Conservation (phyloP, 2,797 vertebrate species). For the Paratrypauchen microcephalus region DNA sequence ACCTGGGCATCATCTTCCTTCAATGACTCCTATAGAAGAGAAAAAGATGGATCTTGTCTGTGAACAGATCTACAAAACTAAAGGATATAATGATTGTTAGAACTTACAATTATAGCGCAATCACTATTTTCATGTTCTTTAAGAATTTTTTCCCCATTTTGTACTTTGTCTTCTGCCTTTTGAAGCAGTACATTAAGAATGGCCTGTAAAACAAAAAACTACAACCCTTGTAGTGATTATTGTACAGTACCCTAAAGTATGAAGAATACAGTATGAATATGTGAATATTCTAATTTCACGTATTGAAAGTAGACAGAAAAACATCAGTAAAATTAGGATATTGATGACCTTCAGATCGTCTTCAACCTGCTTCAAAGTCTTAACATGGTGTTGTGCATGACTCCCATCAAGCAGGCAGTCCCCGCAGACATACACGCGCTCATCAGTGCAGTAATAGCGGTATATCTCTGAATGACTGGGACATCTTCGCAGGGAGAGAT, state of each 20-base stretch:
- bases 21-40: slow-evolving; percentile 61
- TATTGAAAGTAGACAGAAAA: neutral
- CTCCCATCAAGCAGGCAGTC: slow-evolving; percentile 74
- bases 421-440: slow-evolving; percentile 67
- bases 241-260: neutral
- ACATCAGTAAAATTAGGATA: neutral
- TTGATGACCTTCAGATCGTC: slow-evolving; percentile 74
- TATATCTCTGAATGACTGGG: slow-evolving; percentile 64
- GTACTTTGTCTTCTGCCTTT: slow-evolving; percentile 71
- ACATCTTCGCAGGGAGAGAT: slow-evolving; percentile 67
- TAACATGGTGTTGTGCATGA: slow-evolving; percentile 70
- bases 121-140: slow-evolving; percentile 64
- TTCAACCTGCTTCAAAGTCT: slow-evolving; percentile 70
- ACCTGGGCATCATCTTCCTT: slow-evolving; percentile 60
- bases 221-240: no score
- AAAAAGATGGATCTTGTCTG: neutral
- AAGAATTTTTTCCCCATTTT: slow-evolving; percentile 60
- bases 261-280: neutral
- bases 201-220: slow-evolving; percentile 43
- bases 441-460: slow-evolving; percentile 75
- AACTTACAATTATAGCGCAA: slow-evolving; percentile 62
- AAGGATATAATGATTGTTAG: neutral
- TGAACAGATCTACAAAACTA: neutral
- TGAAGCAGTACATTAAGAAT: slow-evolving; percentile 66
- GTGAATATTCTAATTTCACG: neutral